These are phyloP conservation scores for Beroe ovata DNA, from an alignment of 37 sponge, comb jelly and placozoan genomes.

Conservation along the genomic window DNA sequence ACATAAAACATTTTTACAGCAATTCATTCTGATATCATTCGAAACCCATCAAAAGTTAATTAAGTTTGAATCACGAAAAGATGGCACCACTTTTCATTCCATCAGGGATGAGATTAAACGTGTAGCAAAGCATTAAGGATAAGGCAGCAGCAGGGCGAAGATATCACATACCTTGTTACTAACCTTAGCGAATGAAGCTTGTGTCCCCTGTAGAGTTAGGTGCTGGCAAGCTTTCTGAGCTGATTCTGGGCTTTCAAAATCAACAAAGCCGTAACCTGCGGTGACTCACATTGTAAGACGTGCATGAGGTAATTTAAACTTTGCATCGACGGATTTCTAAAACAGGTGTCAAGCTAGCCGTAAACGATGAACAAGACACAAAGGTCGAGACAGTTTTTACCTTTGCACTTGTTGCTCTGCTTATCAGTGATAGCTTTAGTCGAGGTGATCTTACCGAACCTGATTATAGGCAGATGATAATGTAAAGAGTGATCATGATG, in stretches of 20 bases:
- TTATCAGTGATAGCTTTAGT: constrained; percentile 97
- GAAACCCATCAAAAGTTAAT: too few species aligned
- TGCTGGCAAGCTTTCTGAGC: constrained; percentile 79
- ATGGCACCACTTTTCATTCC: too few species aligned
- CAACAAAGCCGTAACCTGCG: constrained; percentile 98
- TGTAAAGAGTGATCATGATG: too few species aligned
- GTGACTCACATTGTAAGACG: not conserved
- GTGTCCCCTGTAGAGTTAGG: constrained; percentile 72
- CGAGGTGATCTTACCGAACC: constrained; percentile 91
- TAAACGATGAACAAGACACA: constrained; percentile 17
- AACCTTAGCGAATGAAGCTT: constrained; percentile 91
- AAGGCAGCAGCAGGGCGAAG: too few species aligned
- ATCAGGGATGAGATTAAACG: too few species aligned
- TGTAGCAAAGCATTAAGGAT: too few species aligned
- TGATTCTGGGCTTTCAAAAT: constrained; percentile 82
- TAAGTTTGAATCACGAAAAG: too few species aligned
- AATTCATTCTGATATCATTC: too few species aligned
- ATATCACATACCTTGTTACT: constrained; percentile 55
- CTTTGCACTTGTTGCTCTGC: constrained; percentile 87
- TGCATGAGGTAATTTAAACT: not conserved
- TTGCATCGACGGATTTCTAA: constrained; percentile 17
- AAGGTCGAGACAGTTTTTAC: constrained; percentile 63
- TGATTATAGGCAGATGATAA: too few species aligned
- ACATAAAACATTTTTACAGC: too few species aligned
- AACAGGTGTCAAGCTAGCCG: not conserved